These are phyloP conservation scores for Ceratitis capitata DNA, from an alignment of 1,140 invertebrate genomes.

Conservation along the genomic window DNA sequence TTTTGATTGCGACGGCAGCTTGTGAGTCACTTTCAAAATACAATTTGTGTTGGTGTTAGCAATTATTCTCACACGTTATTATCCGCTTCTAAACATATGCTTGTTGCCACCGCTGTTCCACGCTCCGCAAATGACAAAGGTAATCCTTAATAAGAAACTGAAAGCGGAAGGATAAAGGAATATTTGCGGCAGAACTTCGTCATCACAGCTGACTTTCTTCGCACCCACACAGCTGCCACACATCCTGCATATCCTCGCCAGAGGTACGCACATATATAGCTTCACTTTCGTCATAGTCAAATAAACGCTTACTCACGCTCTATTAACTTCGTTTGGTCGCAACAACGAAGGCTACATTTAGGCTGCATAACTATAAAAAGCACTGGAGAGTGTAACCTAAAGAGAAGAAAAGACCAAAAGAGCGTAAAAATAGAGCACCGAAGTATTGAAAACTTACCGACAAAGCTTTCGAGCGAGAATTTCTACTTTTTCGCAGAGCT, in stretches of 20 bases:
- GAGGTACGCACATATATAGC: not conserved
- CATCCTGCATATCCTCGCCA: not conserved
- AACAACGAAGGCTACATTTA: not conserved
- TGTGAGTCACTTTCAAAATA: not conserved
- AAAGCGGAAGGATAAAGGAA: not conserved
- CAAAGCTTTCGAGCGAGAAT: not conserved
- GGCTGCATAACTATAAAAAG: not conserved
- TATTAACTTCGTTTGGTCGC: constrained; percentile 29
- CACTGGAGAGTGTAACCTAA: not conserved
- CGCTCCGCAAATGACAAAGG: not conserved
- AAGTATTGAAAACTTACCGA: too few species aligned
- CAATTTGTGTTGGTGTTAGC: not conserved
- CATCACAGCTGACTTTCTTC: not conserved
- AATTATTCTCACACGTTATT: not conserved
- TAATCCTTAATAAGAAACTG: not conserved
- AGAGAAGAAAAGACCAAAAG: not conserved
- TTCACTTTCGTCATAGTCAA: not conserved
- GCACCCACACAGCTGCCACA: not conserved
- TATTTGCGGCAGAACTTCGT: not conserved
- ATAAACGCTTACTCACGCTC: constrained; percentile 6
- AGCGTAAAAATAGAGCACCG: not conserved
- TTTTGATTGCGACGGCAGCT: too few species aligned
- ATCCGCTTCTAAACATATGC: too few species aligned
- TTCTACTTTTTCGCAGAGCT: not conserved
- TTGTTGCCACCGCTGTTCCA: too few species aligned